Base-by-base conservation (phyloP, 2,797 vertebrate species). In the Melanogrammus aeglefinus region DNA sequence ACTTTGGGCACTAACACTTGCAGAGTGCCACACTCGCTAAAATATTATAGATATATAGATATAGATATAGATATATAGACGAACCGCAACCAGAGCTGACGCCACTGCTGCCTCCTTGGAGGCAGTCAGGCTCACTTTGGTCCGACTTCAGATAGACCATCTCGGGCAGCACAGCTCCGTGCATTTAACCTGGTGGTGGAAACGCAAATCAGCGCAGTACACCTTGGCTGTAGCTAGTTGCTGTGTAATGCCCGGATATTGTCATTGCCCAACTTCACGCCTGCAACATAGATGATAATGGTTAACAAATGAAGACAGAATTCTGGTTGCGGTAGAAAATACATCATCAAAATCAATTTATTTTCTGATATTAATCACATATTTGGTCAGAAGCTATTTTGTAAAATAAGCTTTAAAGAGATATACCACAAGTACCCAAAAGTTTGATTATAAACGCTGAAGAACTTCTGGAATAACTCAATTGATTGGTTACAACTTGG, bases 321-420 rank as follows among this genome's bases (percentile, higher is more conserved):
- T n/a, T 33, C 18, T 7, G 16, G 31, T 38, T 73, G 14, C 18
- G 5, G 33, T 29, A 73, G 33, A 36, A 73, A 16, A n/a, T 73
- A 18, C 1, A 73, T 38, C 33, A 73, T 73, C 31, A 14, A 73
- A 18, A 73, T 0, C 14, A 36, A 33, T 57, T 5, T n/a, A 57
- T 57, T 5, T 57, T 57, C 18, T 6, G 8, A 21, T 51, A 51
- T n/a, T 57, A 57, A 21, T 18, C 18, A 57, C 21, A 57, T 51
- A 51, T 51, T 16, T 4, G 47, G 16, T 57, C n/a, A 38, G 79
- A 69, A 80, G 24, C 69, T 36, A 29, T 75, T 82, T 82, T 77
- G 66, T 70, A 70, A 47, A 47, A 47, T 47, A 47, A 44, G 12
- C 41, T 44, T 14, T 14, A n/a, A n/a, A 47, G 44, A 18, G 18